Evolutionary conservation across 2,888 invertebrate species (phyloP).

Genomic region (Ormyrus pomaceus): DNA sequence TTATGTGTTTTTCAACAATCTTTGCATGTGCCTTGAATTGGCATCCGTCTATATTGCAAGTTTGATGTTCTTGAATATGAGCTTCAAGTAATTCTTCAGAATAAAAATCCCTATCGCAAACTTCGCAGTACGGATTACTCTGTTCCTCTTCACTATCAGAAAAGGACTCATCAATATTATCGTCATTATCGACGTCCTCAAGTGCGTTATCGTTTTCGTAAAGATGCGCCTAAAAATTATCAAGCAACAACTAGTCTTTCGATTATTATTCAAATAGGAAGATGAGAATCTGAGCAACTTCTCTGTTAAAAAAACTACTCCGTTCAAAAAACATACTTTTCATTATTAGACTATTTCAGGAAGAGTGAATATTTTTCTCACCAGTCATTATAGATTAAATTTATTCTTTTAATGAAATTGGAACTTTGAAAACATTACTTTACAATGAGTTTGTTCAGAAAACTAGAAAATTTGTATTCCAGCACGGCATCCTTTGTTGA

Average conservation of each 20-base stretch:
- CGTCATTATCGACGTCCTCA: conserved; percentile 20
- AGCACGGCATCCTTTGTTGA: too few species aligned
- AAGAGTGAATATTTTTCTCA: neutral
- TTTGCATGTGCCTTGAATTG: conserved; percentile 87
- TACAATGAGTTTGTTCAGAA: conserved; percentile 48
- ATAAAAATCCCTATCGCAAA: conserved; percentile 88
- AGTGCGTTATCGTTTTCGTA: conserved; percentile 58
- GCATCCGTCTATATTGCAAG: conserved; percentile 89
- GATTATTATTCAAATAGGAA: conserved; percentile 24
- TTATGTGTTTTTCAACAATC: conserved; percentile 87
- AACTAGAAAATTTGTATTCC: conserved; percentile 38
- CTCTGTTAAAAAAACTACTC: neutral
- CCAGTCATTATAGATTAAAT: neutral
- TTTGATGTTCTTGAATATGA: conserved; percentile 86
- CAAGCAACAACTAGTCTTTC: conserved; percentile 39
- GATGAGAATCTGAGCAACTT: conserved; percentile 8
- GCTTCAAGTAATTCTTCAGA: conserved; percentile 79
- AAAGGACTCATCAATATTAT: conserved; percentile 1
- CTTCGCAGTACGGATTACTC: conserved; percentile 80
- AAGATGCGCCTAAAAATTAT: conserved; percentile 67
- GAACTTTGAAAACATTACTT: neutral
- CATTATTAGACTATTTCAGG: conserved; percentile 24
- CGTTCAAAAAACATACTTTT: conserved; percentile 47
- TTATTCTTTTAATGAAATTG: neutral
- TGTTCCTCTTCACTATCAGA: conserved; percentile 36